Conservation (phyloP, 2,113 vertebrate species). For the Sylvilagus bachmani region DNA sequence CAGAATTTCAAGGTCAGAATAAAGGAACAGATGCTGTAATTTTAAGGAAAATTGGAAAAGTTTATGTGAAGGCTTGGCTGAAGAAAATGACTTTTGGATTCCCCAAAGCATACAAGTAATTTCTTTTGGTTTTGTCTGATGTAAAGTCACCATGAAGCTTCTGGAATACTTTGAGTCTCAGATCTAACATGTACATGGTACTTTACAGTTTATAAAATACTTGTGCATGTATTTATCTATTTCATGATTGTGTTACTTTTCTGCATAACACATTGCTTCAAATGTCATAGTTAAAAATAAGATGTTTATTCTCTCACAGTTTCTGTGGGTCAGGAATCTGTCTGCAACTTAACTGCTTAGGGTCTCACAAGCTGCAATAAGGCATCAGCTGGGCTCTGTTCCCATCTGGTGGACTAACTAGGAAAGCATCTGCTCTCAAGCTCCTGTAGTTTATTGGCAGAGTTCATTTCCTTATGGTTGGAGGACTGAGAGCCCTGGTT, state of each 20-base stretch:
- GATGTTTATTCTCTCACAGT: background rate
- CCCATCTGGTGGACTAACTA: background rate
- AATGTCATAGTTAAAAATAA: background rate
- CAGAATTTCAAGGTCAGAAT: conserved; percentile 51
- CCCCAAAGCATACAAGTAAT: background rate
- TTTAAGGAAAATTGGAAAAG: conserved; percentile 59
- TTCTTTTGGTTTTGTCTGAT: conserved; percentile 15
- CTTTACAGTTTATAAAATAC: background rate
- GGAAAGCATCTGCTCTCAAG: conserved; percentile 10
- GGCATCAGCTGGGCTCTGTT: background rate
- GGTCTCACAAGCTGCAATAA: background rate
- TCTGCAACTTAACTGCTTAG: background rate
- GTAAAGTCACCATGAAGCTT: background rate
- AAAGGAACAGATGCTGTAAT: conserved; percentile 26
- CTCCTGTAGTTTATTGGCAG: background rate
- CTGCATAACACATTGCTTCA: background rate
- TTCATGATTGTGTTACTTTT: conserved; percentile 33
- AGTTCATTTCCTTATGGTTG: conserved; percentile 11
- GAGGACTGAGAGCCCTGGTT: background rate
- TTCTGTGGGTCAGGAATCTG: background rate
- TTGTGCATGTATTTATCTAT: background rate
- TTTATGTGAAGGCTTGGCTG: conserved; percentile 1
- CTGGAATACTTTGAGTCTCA: background rate
- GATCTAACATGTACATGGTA: background rate
- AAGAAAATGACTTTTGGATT: background rate